Conservation (phyloP, 2,797 vertebrate species). For the Naso thynnoides region DNA sequence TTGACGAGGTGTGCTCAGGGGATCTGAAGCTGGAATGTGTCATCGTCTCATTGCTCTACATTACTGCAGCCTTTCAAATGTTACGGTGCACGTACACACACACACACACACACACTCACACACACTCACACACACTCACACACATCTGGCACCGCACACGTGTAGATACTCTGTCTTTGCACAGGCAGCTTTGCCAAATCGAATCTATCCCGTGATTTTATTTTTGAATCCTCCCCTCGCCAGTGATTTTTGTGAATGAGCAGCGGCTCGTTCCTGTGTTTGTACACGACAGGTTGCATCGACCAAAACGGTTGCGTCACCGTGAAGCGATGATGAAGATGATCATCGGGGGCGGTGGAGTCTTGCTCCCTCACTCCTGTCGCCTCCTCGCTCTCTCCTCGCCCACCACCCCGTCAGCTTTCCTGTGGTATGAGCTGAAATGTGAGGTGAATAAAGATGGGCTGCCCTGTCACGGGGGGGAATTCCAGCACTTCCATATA, state of each 20-base stretch:
- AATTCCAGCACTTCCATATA: slow-evolving; percentile 79
- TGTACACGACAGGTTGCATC: not conserved
- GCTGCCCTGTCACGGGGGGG: slow-evolving; percentile 60
- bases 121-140: slow-evolving; percentile 3
- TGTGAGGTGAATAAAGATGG: slow-evolving; percentile 75
- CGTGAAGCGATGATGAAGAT: slow-evolving; percentile 24
- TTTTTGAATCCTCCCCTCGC: not conserved
- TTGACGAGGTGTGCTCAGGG: not conserved
- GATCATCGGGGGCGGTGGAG: slow-evolving; percentile 10
- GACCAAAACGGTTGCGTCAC: slow-evolving; percentile 28
- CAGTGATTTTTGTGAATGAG: not conserved
- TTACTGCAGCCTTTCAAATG: not conserved
- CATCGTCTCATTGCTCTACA: not conserved
- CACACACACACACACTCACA: not conserved
- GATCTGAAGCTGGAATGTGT: not conserved
- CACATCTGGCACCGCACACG: slow-evolving; percentile 5
- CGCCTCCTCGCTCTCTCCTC: slow-evolving; percentile 9
- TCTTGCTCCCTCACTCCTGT: not conserved
- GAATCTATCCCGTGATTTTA: not conserved
- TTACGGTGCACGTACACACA: not conserved
- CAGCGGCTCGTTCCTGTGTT: not conserved
- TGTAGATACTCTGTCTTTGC: not conserved
- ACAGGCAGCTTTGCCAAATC: not conserved
- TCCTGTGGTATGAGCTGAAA: slow-evolving; percentile 54
- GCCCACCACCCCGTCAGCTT: slow-evolving; percentile 12